A percentile compares a stretch with the other conserved stretches of the same genome.
phyloP scores from a whole-genome alignment of 2,113 vertebrate species.

The Panthera uncia region DNA sequence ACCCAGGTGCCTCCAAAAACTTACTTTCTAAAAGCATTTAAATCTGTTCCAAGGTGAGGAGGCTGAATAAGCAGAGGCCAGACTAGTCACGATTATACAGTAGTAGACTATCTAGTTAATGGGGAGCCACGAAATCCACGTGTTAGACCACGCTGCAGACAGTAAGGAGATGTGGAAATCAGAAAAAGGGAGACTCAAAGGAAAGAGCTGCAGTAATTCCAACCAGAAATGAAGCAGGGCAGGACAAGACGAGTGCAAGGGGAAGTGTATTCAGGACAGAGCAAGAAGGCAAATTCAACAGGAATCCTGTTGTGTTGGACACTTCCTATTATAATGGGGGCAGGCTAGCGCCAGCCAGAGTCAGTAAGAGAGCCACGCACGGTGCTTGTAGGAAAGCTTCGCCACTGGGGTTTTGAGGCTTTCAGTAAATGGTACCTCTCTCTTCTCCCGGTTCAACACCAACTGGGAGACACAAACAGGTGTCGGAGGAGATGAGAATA shows the following conservation, averaged over 20 bases:
- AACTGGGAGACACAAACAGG: background rate
- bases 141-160: background rate
- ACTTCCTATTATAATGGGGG: background rate
- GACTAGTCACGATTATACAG: accelerated
- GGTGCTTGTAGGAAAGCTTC: background rate
- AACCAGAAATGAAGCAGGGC: background rate
- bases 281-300: accelerated
- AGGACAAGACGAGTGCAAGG: accelerated
- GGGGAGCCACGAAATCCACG: background rate
- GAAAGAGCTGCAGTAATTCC: background rate
- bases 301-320: accelerated
- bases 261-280: background rate
- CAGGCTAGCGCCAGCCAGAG: background rate
- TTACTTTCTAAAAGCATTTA: background rate
- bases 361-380: accelerated
- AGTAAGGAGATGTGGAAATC: accelerated
- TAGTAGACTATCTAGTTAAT: accelerated
- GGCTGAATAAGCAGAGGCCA: background rate
- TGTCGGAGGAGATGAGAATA: background rate
- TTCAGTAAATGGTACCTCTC: background rate
- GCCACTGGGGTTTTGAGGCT: background rate
- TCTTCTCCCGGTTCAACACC: background rate
- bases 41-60: background rate
- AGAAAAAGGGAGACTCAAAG: background rate
- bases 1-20: too few species aligned